Evolutionary conservation across 2,113 vertebrate species (phyloP), one percentile per base, ranked within the genome.

Genomic region (Dendropsophus ebraccatus): DNA sequence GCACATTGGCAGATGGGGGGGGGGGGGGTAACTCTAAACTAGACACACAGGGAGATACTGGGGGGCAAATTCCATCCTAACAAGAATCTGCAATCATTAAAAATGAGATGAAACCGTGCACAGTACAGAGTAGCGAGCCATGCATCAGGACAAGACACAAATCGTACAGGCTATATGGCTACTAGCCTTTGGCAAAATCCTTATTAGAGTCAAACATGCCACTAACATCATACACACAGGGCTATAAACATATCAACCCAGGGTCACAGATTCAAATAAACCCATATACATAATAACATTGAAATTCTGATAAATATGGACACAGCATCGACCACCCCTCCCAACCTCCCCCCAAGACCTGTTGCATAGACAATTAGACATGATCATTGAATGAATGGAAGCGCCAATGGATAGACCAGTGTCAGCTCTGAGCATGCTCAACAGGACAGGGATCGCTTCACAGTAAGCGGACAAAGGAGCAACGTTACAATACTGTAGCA

Each of bases 331-430:
- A 54, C 35, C 70, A 1, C 50, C 84, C 41, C 74, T 62, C 49
- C 21, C 91, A 87, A n/a, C n/a, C 84, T 45, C 74, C 62, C 30
- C 91, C 88, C 92, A 94, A 96, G 94, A 96, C 96, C 97, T 96
- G 96, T 99, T 99, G 97, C 97, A 99, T 99, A 99, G 97, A 99
- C 97, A 94, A 89, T 97, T 94, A 94, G 94, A 96, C 94, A 94
- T 96, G 94, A 90, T 93, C 95, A 94, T 93, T 92, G 92, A 88
- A 94, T 90, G 91, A 91, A 90, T 88, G 90, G 89, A 91, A 88
- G 90, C 90, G 87, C 87, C 87, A 74, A 79, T 81, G 83, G 80
- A 83, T 87, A 88, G 86, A 88, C 79, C 87, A 87, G 87, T 82
- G 89, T 88, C 84, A 88, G 84, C 86, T 87, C 85, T 82, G 86